Conservation (phyloP, 1,140 invertebrate species). For the Luehdorfia chinensis region DNA sequence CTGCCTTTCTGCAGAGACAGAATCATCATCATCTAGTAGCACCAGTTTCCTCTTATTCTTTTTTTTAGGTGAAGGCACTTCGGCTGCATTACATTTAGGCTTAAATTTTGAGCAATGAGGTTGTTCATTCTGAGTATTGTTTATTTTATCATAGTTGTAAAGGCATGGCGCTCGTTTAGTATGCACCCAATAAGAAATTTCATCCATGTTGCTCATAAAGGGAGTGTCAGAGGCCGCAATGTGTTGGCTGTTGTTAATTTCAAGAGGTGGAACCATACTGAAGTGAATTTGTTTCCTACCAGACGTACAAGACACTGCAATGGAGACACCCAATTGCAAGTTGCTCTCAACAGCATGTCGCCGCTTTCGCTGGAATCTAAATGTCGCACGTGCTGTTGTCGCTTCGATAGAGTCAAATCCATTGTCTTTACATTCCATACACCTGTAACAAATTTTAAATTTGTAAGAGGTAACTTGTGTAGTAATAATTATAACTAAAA, state of each 20-base stretch:
- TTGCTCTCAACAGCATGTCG: slow-evolving; percentile 13
- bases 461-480: too few relatives aligned
- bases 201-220: slow-evolving; percentile 70
- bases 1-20: slow-evolving; percentile 44
- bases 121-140: slow-evolving; percentile 47
- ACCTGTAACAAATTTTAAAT: slow-evolving; percentile 3
- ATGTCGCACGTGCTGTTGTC: neutral
- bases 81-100: slow-evolving; percentile 31
- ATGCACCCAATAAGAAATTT: slow-evolving; percentile 64
- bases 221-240: slow-evolving; percentile 27
- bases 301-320: slow-evolving; percentile 11
- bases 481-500: too few relatives aligned
- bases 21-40: slow-evolving; percentile 50
- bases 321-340: slow-evolving; percentile 12
- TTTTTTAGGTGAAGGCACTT: slow-evolving; percentile 42
- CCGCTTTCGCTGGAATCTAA: slow-evolving; percentile 2
- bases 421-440: slow-evolving; percentile 15
- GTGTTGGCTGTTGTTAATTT: slow-evolving; percentile 2
- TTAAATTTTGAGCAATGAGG: slow-evolving; percentile 44
- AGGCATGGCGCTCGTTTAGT: slow-evolving; percentile 64
- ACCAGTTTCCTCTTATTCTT: slow-evolving; percentile 58
- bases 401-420: neutral
- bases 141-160: slow-evolving; percentile 53
- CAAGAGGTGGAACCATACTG: slow-evolving; percentile 18
- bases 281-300: slow-evolving; percentile 21